Percentiles rank a stretch among this genome's conserved stretches.
These are phyloP conservation scores for Nanorana parkeri DNA, from an alignment of 2,113 vertebrate genomes.

Conservation along the genomic window DNA sequence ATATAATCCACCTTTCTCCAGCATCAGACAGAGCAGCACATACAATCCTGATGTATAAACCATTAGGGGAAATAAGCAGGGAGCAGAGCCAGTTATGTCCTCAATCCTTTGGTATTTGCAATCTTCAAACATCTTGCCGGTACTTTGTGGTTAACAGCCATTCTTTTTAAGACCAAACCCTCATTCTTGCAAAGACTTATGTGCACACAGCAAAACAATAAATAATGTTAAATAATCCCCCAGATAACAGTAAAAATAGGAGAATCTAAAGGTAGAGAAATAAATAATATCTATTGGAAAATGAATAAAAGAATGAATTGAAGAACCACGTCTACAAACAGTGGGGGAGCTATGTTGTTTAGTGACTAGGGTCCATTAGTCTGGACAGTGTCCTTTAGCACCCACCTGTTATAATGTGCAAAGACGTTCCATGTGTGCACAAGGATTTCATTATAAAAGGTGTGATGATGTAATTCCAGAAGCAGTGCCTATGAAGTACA, in stretches of 20 bases:
- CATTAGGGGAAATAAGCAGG: constrained; percentile 53
- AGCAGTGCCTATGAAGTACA: no score
- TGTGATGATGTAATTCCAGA: no score
- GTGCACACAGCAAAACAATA: constrained; percentile 52
- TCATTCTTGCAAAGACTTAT: constrained; percentile 26
- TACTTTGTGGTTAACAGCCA: constrained; percentile 50
- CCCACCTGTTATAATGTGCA: background rate
- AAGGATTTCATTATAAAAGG: background rate
- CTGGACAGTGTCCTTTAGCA: background rate
- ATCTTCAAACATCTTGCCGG: constrained; percentile 45
- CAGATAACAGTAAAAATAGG: constrained; percentile 6
- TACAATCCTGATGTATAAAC: constrained; percentile 57
- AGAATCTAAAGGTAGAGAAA: constrained; percentile 19
- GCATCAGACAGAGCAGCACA: constrained; percentile 47
- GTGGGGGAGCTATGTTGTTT: no score
- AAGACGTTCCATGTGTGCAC: background rate
- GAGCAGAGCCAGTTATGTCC: constrained; percentile 49
- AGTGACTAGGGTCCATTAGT: no score
- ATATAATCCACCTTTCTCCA: constrained; percentile 51
- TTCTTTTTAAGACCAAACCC: constrained; percentile 47
- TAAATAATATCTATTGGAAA: constrained; percentile 21
- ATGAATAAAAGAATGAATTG: constrained; percentile 1
- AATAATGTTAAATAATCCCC: constrained; percentile 51
- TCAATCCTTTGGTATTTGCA: constrained; percentile 44
- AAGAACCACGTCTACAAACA: no score